Percentiles rank a stretch among this genome's conserved stretches.
Conservation (phyloP, 2,888 invertebrate genomes). For the Hesperia comma region DNA sequence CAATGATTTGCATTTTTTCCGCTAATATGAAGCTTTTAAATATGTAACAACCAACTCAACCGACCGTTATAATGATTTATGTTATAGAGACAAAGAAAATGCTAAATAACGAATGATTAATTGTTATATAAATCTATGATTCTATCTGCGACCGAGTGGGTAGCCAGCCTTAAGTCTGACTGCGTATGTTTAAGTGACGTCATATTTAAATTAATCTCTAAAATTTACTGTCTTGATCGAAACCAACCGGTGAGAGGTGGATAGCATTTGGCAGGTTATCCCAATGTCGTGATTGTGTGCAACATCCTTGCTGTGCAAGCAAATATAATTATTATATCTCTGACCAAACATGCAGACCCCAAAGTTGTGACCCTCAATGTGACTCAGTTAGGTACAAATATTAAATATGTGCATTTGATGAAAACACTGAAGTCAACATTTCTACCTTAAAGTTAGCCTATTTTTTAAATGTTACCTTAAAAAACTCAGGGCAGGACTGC, state of each 20-base stretch:
- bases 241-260: constrained; percentile 50
- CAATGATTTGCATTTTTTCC: constrained; percentile 7
- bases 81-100: constrained; percentile 36
- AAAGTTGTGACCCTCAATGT: too few species aligned
- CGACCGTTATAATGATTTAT: constrained; percentile 21
- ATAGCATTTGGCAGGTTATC: neutral
- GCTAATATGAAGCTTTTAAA: constrained; percentile 7
- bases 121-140: constrained; percentile 5
- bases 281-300: neutral
- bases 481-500: too few species aligned
- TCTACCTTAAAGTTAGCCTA: too few species aligned
- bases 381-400: too few species aligned
- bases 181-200: constrained; percentile 24
- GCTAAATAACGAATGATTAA: constrained; percentile 22
- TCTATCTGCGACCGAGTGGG: constrained; percentile 20
- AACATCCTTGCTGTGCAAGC: too few species aligned
- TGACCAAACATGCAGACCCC: too few species aligned
- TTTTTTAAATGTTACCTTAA: too few species aligned
- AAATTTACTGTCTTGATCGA: constrained; percentile 37
- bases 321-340: too few species aligned
- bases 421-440: too few species aligned
- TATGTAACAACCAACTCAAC: constrained; percentile 8
- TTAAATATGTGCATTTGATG: too few species aligned
- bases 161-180: constrained; percentile 30
- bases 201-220: constrained; percentile 17